Evolutionary conservation across 1,140 invertebrate species (phyloP).

Genomic region (Heterodera schachtii): DNA sequence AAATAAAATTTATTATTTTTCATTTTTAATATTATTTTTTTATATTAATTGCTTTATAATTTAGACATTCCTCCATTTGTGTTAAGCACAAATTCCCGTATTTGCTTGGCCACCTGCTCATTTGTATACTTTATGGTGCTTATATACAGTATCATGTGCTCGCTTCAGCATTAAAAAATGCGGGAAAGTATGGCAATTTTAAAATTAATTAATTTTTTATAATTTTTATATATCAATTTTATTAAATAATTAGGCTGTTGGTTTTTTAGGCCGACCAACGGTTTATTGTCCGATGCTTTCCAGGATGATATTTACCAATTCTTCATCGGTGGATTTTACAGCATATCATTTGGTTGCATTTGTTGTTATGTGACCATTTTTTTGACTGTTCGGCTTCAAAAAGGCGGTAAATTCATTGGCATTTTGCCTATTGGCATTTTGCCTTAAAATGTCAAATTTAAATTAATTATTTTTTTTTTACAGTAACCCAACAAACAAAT

Average conservation of each 20-base stretch:
- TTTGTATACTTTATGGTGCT: constrained; percentile 1
- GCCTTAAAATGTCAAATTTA: not conserved
- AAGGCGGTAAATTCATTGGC: not conserved
- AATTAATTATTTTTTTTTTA: no score
- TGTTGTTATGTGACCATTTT: not conserved
- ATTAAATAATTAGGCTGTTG: no score
- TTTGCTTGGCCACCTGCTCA: no score
- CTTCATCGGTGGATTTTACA: not conserved
- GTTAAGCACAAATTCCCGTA: no score
- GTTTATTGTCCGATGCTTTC: not conserved
- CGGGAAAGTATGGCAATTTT: not conserved
- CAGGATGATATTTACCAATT: not conserved
- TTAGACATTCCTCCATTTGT: no score
- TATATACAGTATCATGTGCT: not conserved
- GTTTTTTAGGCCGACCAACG: constrained; percentile 13
- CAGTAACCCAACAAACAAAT: no score
- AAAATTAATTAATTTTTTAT: not conserved
- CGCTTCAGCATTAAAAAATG: constrained; percentile 6
- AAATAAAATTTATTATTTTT: no score
- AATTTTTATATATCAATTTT: no score
- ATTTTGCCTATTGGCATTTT: not conserved
- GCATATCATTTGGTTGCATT: no score
- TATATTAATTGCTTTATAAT: not conserved
- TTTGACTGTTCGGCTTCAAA: not conserved
- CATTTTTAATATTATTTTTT: no score